phyloP scores from a whole-genome alignment of 1,140 invertebrate genomes.

The Hestina assimilis region DNA sequence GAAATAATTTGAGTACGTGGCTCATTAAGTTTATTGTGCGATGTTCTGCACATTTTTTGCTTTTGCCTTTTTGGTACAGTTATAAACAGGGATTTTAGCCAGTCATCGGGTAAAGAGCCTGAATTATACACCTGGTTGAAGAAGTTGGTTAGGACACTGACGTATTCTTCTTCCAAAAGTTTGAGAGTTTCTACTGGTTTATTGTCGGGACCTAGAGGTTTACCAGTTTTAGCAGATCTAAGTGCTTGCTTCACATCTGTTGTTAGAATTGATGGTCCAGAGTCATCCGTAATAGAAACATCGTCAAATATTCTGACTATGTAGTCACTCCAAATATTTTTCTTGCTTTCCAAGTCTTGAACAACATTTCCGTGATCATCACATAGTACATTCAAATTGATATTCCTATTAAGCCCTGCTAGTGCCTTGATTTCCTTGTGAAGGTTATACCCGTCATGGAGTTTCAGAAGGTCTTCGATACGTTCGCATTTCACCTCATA shows the following conservation, averaged over 20 bases:
- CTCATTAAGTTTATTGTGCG: slow-evolving; percentile 19
- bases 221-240: slow-evolving; percentile 19
- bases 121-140: slow-evolving; percentile 10
- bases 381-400: slow-evolving; percentile 1
- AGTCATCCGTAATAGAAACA: background rate
- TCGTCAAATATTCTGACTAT: slow-evolving; percentile 16
- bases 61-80: slow-evolving; percentile 17
- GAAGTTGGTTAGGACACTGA: slow-evolving; percentile 2
- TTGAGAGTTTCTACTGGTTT: slow-evolving; percentile 18
- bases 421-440: slow-evolving; percentile 23
- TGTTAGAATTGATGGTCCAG: slow-evolving; percentile 12
- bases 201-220: slow-evolving; percentile 17
- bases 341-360: too few species aligned
- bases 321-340: slow-evolving; percentile 14
- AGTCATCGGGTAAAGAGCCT: slow-evolving; percentile 5
- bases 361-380: background rate
- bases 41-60: slow-evolving; percentile 15
- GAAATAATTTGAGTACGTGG: slow-evolving; percentile 15
- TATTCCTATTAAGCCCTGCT: background rate
- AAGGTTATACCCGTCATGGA: slow-evolving; percentile 32
- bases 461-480: slow-evolving; percentile 19
- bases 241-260: slow-evolving; percentile 16
- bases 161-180: slow-evolving; percentile 16
- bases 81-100: slow-evolving; percentile 16
- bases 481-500: slow-evolving; percentile 18